Evolutionary conservation across 2,797 vertebrate species (phyloP), one percentile per base, ranked within the genome.

Genomic region (Spondyliosoma cantharus): DNA sequence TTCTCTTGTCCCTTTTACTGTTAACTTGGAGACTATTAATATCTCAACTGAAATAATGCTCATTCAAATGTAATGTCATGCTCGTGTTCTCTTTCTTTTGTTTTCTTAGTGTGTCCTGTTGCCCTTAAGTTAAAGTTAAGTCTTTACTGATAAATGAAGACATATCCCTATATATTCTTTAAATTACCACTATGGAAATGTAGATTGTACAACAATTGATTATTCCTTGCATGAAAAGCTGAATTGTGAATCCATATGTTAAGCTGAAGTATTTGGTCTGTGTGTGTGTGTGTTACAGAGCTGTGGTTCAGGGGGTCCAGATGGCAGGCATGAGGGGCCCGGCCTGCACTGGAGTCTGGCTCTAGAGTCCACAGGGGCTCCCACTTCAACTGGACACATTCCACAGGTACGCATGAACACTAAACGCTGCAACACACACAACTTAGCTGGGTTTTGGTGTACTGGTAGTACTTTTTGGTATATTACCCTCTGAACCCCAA

Each of bases 331-430:
- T 89, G 89, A 93, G 93, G 94, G 93, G 92, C 86, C 91, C 84
- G 84, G 92, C 91, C 94, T 95, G 93, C 90, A 89, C 86, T 91
- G 92, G 93, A 94, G 92, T 91, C 92, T 92, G 93, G 93, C 94
- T 95, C 88, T 95, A 96, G 94, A 94, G 94, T 93, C 94, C 92
- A 92, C 89, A 78, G 86, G 92, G 92, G 90, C 93, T 93, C 92
- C 90, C 90, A 90, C 93, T 95, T 95, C 91, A 94, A 93, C 93
- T 91, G 94, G 92, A 94, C 93, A 95, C 94, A 95, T 95, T 95
- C 92, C 94, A 96, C 90, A 94, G 95, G 95, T 96, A 86, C 74
- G 81, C 16, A 37, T 37, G 37, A 80, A 87, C 74, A 85, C 72
- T 61, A 67, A 49, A 20, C 20, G 76, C 14, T 62, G 63, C 64